phyloP scores from a whole-genome alignment of 2,797 vertebrate genomes.

The Oreonectes daqikongensis region DNA sequence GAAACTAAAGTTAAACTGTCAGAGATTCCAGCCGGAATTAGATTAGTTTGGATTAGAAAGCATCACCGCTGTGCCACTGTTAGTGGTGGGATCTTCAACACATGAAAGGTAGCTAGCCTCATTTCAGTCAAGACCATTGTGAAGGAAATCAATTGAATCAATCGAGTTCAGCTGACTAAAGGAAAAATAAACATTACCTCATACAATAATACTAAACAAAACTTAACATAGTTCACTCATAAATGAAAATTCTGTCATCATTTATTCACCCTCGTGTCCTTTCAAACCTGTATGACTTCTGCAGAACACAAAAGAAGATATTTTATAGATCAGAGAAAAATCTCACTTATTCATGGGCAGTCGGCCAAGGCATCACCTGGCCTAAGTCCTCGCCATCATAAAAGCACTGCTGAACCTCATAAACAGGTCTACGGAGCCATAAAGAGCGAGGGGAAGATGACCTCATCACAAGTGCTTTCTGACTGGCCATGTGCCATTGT shows the following conservation, averaged over 20 bases:
- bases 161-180: no score
- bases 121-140: slow-evolving; percentile 65
- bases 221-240: no score
- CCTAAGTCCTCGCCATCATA: slow-evolving; percentile 8
- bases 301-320: no score
- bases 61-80: slow-evolving; percentile 31
- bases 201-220: no score
- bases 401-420: slow-evolving; percentile 14
- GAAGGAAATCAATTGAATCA: slow-evolving; percentile 55
- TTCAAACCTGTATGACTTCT: no score
- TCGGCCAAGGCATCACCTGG: background rate
- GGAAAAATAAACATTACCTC: no score
- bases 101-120: slow-evolving; percentile 3
- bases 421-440: slow-evolving; percentile 30
- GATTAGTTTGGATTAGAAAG: slow-evolving; percentile 65
- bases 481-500: slow-evolving; percentile 40
- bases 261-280: no score
- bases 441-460: slow-evolving; percentile 51
- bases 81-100: slow-evolving; percentile 57
- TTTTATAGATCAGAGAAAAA: no score
- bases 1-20: slow-evolving; percentile 59
- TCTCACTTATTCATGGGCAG: background rate
- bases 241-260: no score
- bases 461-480: slow-evolving; percentile 42
- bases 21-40: slow-evolving; percentile 68